Conservation (phyloP, 2,113 vertebrate genomes). For the Dolichotis patagonum region DNA sequence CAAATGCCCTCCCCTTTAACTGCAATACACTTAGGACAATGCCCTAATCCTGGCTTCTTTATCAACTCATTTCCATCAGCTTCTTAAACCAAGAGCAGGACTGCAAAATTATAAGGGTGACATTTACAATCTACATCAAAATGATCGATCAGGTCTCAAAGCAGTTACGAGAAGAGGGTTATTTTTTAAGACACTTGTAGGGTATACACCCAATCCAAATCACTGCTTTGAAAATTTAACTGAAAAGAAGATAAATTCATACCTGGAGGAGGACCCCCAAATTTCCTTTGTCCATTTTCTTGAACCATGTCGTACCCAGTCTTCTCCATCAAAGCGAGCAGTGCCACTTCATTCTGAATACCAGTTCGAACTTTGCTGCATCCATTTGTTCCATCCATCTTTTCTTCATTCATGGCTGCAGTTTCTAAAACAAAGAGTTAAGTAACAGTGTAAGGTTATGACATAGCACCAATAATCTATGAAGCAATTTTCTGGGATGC, state of each 20-base stretch:
- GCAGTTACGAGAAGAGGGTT: neutral
- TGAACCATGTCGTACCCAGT: constrained; percentile 96
- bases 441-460: neutral
- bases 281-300: constrained; percentile 98
- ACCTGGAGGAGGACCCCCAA: constrained; percentile 98
- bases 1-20: neutral
- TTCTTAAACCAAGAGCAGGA: constrained; percentile 18
- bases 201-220: neutral
- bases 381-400: constrained; percentile 73
- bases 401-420: constrained; percentile 86
- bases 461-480: neutral
- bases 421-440: constrained; percentile 77
- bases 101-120: neutral
- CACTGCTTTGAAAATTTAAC: neutral
- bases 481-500: neutral
- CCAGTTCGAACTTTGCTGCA: constrained; percentile 82
- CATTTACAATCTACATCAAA: neutral
- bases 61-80: constrained; percentile 9
- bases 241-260: constrained; percentile 51
- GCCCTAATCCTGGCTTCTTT: constrained; percentile 12
- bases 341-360: constrained; percentile 89
- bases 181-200: neutral
- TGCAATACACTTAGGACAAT: neutral
- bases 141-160: neutral
- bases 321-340: constrained; percentile 93